These are phyloP conservation scores for Caenorhabditis sp. DNA, from an alignment of 2,888 invertebrate species.

Conservation along the genomic window DNA sequence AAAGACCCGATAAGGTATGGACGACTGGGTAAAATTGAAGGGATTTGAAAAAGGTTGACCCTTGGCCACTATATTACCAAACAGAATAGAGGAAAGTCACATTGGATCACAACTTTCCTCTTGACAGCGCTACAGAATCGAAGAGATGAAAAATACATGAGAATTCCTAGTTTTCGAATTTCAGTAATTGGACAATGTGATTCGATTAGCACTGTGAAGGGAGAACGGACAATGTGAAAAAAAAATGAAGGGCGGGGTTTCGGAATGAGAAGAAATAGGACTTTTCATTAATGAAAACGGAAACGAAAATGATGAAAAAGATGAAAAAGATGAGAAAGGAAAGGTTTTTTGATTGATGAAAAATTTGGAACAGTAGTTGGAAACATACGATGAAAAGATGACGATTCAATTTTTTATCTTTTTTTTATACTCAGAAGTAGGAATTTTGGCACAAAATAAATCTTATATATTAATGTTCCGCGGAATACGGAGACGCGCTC, in stretches of 20 bases:
- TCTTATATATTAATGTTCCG: no score
- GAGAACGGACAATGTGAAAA: background rate
- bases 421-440: no score
- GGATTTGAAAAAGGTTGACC: constrained; percentile 5
- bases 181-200: constrained; percentile 11
- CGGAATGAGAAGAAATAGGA: background rate
- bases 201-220: constrained; percentile 27
- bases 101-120: background rate
- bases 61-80: constrained; percentile 12
- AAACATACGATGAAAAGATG: background rate
- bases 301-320: constrained; percentile 14
- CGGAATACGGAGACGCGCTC: no score
- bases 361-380: background rate
- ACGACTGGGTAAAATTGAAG: background rate
- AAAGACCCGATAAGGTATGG: background rate
- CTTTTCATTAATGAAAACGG: constrained; percentile 11
- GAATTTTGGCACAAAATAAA: no score
- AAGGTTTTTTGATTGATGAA: background rate
- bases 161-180: constrained; percentile 6
- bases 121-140: no score
- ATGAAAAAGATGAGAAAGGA: background rate
- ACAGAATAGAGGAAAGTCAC: constrained; percentile 12
- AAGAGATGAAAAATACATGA: background rate
- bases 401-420: background rate
- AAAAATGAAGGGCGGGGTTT: constrained; percentile 8